A percentile compares a stretch with the other conserved stretches of the same genome.
Evolutionary conservation across 2,113 vertebrate species (phyloP).

Genomic region (Centropus unirufus): DNA sequence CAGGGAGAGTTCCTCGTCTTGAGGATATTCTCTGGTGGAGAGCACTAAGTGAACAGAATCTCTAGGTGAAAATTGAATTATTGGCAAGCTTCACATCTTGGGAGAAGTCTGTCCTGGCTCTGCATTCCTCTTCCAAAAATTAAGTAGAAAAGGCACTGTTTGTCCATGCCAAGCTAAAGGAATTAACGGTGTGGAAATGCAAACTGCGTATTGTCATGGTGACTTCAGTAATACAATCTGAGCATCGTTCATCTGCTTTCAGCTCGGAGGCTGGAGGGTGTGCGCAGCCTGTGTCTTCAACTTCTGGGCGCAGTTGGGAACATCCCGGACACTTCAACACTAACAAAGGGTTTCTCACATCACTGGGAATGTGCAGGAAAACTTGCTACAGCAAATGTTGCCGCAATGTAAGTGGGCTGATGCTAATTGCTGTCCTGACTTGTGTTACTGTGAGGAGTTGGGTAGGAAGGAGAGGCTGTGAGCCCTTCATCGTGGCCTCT

Average conservation of each 20-base stretch:
- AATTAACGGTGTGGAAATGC: not conserved
- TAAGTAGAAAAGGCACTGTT: not conserved
- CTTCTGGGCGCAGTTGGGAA: not conserved
- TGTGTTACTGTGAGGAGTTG: not conserved
- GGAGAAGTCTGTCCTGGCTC: not conserved
- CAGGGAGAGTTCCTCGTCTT: not conserved
- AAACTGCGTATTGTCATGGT: accelerated
- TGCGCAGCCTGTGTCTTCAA: not conserved
- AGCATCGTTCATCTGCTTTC: not conserved
- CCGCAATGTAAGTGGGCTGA: not conserved
- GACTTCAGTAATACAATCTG: not conserved
- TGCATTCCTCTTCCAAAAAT: not conserved
- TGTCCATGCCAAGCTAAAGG: not conserved
- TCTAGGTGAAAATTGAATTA: not conserved
- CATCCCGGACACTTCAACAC: not conserved
- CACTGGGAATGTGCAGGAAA: not conserved
- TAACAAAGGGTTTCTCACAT: not conserved
- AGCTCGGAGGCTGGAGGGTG: not conserved
- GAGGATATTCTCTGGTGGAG: accelerated
- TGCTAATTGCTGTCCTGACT: not conserved
- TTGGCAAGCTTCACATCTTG: not conserved
- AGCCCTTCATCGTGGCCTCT: not conserved
- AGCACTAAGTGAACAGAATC: accelerated
- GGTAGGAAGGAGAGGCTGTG: not conserved
- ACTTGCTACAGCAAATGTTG: not conserved